Evolutionary conservation across 2,888 invertebrate genomes (phyloP), one percentile per base, ranked within the genome.

Genomic region (Netelia inedita): DNA sequence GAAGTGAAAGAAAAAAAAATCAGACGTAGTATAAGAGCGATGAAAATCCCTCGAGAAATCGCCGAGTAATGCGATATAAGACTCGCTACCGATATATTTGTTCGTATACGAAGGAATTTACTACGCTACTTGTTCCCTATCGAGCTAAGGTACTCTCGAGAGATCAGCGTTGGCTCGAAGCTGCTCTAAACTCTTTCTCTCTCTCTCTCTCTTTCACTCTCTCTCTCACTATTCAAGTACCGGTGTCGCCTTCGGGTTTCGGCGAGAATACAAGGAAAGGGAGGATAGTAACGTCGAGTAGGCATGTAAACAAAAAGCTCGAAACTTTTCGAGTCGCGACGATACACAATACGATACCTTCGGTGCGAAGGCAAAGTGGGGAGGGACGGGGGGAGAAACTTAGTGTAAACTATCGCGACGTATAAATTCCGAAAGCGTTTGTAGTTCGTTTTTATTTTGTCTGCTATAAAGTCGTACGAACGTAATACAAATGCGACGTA

Each of bases 291-390:
- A 82, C 53, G 35, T 78, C 83, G 41, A 76, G 84, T 73, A 68
- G 59, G 28, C 68, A 59, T 63, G 53, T 59, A 71, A 71, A 53
- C 80, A 46, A 63, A 68, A 84, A 84, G 69, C 84, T 69, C 78
- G 68, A 81, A 84, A 84, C 78, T 81, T 84, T 81, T 74, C 78
- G 78, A 84, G 81, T 73, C 73, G 63, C 41, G 50, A 28, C 73
- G 57, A 57, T 14, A 35, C 59, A 71, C 35, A 61, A 28, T 53
- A 53, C 57, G 6, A 80, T 73, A 84, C 80, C 72, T 80, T 72
- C 41, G 53, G 61, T 76, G 59, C 66, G 57, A 74, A 78, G 55
- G 46, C 81, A 69, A 85, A 28, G 28, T 28, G 5, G 81, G 69
- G 50, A 63, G n/a, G 57, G 35, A 79, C 5, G 5, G 81, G 69